A percentile compares a stretch with the other conserved stretches of the same genome.
phyloP scores from a whole-genome alignment of 2,797 vertebrate species.

The Gila robusta region DNA sequence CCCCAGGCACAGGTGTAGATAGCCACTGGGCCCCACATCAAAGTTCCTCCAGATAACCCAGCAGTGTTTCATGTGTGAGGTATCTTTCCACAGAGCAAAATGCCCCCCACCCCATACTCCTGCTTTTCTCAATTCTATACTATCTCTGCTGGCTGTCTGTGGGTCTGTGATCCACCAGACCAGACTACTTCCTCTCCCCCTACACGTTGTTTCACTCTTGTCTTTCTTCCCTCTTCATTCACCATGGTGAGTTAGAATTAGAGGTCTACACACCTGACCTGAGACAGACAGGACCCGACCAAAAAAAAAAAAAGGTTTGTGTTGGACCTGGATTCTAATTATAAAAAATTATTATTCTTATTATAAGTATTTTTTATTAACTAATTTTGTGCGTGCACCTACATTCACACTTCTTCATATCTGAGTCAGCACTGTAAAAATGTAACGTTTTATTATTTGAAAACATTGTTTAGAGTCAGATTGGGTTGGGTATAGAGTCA shows the following conservation, averaged over 20 bases:
- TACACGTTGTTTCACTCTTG: constrained; percentile 18
- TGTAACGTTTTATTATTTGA: background rate
- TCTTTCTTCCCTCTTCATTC: background rate
- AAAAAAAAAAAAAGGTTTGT: background rate
- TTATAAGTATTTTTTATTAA: background rate
- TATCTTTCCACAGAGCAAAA: constrained; percentile 58
- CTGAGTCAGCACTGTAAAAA: background rate
- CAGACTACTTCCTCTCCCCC: constrained; percentile 53
- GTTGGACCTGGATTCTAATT: background rate
- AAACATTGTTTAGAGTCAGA: background rate
- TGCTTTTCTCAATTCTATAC: constrained; percentile 43
- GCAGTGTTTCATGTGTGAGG: constrained; percentile 80
- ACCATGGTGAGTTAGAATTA: constrained; percentile 11
- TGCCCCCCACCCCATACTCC: constrained; percentile 43
- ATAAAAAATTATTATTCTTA: background rate
- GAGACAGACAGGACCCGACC: background rate
- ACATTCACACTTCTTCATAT: background rate
- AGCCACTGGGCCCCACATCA: constrained; percentile 89
- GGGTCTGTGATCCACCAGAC: constrained; percentile 48
- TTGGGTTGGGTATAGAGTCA: background rate
- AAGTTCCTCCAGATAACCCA: constrained; percentile 79
- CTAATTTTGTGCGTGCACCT: background rate
- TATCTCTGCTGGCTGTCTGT: constrained; percentile 59
- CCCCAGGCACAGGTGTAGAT: constrained; percentile 76
- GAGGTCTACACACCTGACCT: background rate